These are phyloP conservation scores for Rhynchophorus ferrugineus DNA, from an alignment of 1,140 invertebrate species.

Conservation along the genomic window DNA sequence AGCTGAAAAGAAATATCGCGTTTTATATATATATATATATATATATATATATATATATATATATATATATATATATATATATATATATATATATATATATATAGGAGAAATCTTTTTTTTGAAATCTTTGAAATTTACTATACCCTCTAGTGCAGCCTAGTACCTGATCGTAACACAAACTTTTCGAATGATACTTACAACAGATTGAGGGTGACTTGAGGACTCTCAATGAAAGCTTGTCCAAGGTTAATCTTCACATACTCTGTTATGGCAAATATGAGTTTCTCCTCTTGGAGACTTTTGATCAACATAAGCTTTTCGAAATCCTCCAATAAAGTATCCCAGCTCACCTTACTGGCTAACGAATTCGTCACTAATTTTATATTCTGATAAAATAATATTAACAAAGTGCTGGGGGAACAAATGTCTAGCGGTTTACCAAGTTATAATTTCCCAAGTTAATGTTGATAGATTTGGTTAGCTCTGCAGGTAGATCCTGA, in stretches of 20 bases:
- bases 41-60: too few relatives aligned
- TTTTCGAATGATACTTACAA: too few relatives aligned
- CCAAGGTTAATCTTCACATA: slow-evolving; percentile 73
- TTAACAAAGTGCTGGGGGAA: too few relatives aligned
- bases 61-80: too few relatives aligned
- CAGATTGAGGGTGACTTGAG: slow-evolving; percentile 56
- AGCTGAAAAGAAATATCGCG: too few relatives aligned
- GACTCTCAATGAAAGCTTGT: slow-evolving; percentile 69
- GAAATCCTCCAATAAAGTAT: slow-evolving; percentile 57
- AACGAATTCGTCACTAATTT: slow-evolving; percentile 45
- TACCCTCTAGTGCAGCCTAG: too few relatives aligned
- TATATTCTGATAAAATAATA: slow-evolving; percentile 45
- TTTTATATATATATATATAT: too few relatives aligned
- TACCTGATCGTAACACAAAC: too few relatives aligned
- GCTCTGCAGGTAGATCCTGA: slow-evolving; percentile 44
- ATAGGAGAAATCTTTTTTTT: too few relatives aligned
- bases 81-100: too few relatives aligned
- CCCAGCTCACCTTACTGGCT: slow-evolving; percentile 47
- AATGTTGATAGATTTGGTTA: slow-evolving; percentile 49
- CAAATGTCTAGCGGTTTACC: too few relatives aligned
- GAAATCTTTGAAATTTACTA: too few relatives aligned
- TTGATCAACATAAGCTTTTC: slow-evolving; percentile 77
- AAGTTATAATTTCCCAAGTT: slow-evolving; percentile 52
- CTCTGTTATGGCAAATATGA: slow-evolving; percentile 70
- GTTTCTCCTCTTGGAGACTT: slow-evolving; percentile 71